A percentile compares a stretch with the other conserved stretches of the same genome.
These are phyloP conservation scores for Pseudochromis fuscus DNA, from an alignment of 2,797 vertebrate genomes.

Conservation along the genomic window DNA sequence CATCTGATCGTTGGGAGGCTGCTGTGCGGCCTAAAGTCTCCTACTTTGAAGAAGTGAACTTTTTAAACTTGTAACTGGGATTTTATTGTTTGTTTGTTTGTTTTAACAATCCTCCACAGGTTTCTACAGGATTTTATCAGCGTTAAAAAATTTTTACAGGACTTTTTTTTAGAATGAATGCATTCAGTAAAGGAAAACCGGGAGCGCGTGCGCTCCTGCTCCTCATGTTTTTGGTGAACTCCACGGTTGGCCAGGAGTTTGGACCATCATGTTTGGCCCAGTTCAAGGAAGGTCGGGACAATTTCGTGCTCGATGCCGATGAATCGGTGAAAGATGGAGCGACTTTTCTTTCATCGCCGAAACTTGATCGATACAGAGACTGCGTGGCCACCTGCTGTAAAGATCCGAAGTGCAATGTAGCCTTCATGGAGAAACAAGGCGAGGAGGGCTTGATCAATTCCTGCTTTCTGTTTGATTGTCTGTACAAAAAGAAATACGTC, in stretches of 20 bases:
- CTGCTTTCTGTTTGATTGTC: constrained; percentile 93
- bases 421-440: constrained; percentile 85
- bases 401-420: constrained; percentile 88
- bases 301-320: constrained; percentile 90
- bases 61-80: not conserved
- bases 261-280: constrained; percentile 80
- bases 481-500: constrained; percentile 91
- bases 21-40: constrained; percentile 20
- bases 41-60: not conserved
- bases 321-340: constrained; percentile 92
- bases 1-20: not conserved
- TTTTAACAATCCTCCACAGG: not conserved
- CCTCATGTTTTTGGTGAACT: not conserved
- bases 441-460: constrained; percentile 70
- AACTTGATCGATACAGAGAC: constrained; percentile 75
- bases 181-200: constrained; percentile 20
- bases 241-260: not conserved
- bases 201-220: constrained; percentile 65
- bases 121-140: constrained; percentile 11
- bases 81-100: not conserved
- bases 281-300: constrained; percentile 83
- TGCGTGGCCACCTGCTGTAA: constrained; percentile 91
- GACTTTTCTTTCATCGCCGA: constrained; percentile 87
- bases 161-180: constrained; percentile 47
- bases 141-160: not conserved